These are phyloP conservation scores for Eulemur rubriventer DNA, from an alignment of 2,797 vertebrate genomes.

Conservation along the genomic window DNA sequence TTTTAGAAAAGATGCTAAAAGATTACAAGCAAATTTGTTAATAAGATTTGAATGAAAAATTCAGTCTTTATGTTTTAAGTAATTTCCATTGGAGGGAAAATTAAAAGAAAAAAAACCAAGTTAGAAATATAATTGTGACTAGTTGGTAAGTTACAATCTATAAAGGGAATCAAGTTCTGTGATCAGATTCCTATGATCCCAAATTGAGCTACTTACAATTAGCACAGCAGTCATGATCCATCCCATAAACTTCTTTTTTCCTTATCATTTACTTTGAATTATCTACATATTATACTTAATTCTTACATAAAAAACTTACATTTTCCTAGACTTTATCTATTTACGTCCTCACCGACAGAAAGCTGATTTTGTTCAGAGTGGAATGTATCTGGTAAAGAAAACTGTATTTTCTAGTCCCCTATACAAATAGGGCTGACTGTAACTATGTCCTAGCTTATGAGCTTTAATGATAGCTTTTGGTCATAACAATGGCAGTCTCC, in stretches of 20 bases:
- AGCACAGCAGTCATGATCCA: neutral
- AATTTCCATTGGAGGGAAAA: neutral
- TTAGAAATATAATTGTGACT: neutral
- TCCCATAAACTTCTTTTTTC: neutral
- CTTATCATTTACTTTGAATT: neutral
- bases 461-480: neutral
- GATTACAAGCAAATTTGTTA: neutral
- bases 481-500: neutral
- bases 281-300: neutral
- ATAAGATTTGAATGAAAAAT: neutral
- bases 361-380: neutral
- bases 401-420: neutral
- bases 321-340: neutral
- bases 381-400: neutral
- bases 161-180: neutral
- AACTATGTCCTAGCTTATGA: neutral
- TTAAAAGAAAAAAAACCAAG: neutral
- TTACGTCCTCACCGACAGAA: neutral
- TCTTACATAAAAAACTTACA: neutral
- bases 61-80: neutral
- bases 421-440: neutral
- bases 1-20: neutral
- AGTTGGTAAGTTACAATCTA: neutral
- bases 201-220: neutral
- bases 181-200: neutral